Conservation (phyloP, 53 echinoderm and acorn worm genomes). For the Pentamera pediparva region DNA sequence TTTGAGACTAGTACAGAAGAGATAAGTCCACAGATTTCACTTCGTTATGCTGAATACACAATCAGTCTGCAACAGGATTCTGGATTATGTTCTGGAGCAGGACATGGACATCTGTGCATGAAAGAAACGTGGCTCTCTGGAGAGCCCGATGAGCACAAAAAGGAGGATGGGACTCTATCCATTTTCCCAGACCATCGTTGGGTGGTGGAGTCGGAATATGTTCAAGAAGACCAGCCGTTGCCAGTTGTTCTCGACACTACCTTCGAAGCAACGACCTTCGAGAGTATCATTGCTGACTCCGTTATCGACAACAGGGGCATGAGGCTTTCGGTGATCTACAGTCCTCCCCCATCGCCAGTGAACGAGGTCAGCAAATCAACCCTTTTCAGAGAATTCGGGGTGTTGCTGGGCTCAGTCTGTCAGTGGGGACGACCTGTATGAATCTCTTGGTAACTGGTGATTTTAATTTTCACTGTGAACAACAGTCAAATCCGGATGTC, state of each 20-base stretch:
- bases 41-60: not conserved
- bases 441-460: too few species aligned
- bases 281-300: not conserved
- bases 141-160: not conserved
- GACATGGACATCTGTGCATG: not conserved
- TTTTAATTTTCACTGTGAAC: too few species aligned
- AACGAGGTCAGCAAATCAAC: too few species aligned
- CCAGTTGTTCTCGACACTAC: not conserved
- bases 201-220: not conserved
- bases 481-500: too few species aligned
- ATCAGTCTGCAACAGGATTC: not conserved
- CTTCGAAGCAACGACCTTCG: not conserved
- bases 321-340: too few species aligned
- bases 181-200: too few species aligned
- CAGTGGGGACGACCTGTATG: too few species aligned
- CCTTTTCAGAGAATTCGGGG: too few species aligned
- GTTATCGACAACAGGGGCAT: too few species aligned
- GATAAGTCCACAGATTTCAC: not conserved
- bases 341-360: too few species aligned
- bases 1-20: not conserved
- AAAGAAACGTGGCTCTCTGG: not conserved
- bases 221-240: not conserved
- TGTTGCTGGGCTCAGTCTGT: too few species aligned
- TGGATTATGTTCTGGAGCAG: not conserved
- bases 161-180: not conserved